Percentiles rank a stretch among this genome's conserved stretches.
These are phyloP conservation scores for Hydractinia echinata DNA, from an alignment of 30 jellyfish, hydroid and myxozoan genomes.

Conservation along the genomic window DNA sequence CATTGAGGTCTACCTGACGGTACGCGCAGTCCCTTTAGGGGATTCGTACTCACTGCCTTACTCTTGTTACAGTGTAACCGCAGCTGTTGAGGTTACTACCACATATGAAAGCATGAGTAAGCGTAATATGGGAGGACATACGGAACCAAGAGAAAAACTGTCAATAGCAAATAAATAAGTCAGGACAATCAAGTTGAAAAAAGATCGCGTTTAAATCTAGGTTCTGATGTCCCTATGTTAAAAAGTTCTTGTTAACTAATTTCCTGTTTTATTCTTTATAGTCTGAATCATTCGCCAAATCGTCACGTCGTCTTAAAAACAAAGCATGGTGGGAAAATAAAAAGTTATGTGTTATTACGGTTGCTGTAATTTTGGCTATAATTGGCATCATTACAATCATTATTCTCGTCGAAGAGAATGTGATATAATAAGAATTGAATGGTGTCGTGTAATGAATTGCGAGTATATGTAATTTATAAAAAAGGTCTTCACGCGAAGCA, in stretches of 20 bases:
- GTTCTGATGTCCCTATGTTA: neutral
- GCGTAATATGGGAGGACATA: too few relatives aligned
- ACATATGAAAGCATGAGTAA: neutral
- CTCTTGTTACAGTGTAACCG: too few relatives aligned
- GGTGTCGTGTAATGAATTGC: too few relatives aligned
- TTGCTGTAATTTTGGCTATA: conserved; percentile 39
- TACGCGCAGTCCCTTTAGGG: too few relatives aligned
- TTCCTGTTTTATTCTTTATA: conserved; percentile 18
- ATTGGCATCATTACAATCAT: conserved; percentile 53
- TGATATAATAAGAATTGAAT: conserved; percentile 8
- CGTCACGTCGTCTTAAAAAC: conserved; percentile 35
- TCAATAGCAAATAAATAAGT: too few relatives aligned
- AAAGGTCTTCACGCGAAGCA: too few relatives aligned
- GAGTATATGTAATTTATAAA: too few relatives aligned
- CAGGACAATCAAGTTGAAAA: too few relatives aligned
- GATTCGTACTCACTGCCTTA: too few relatives aligned
- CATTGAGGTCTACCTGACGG: too few relatives aligned
- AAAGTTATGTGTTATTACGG: conserved; percentile 52
- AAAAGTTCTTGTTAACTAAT: neutral
- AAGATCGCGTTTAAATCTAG: neutral
- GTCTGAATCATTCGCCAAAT: conserved; percentile 66
- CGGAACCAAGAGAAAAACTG: too few relatives aligned
- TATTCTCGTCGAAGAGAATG: conserved; percentile 54
- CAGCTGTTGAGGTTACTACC: neutral
- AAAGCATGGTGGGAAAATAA: conserved; percentile 85